Base-by-base conservation (phyloP, 2,888 invertebrate genomes). In the Oscheius sp. region DNA sequence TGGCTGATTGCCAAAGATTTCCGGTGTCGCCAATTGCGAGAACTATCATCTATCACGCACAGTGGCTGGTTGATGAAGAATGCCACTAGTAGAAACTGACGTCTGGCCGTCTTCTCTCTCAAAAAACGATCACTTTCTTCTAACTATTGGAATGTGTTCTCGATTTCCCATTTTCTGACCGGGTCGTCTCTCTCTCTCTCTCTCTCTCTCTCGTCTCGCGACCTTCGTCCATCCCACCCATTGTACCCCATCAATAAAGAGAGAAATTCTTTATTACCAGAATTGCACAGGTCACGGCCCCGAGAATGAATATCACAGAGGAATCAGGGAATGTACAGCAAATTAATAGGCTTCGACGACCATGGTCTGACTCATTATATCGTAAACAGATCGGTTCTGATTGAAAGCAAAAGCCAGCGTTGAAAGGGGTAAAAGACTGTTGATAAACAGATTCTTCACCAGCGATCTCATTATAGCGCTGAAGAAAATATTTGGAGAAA, bases 391-490 rank as follows among this genome's bases (percentile, higher is more conserved):
- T n/a, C 85, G 77, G 39, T 83, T 82, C 53, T 75, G 72, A 31
- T 72, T 66, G 72, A 85, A 79, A 27, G 79, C 69, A 69, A 82
- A 84, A 31, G 82, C 79, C 4, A 84, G 71, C 5, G 81, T 80
- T 69, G 77, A 82, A 52, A 85, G 63, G 27, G 85, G 85, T 48
- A 85, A 80, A 42, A 85, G 68, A 42, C 81, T 78, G 61, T 80
- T 83, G 42, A 84, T 82, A 23, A 84, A 61, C 29, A 83, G 66
- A 65, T 85, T 85, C 71, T 85, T 85, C 61, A 84, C 52, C 52
- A 85, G 57, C 1, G 85, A 79, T 10, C 85, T 78, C 27, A 79
- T 63, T 33, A 85, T 42, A 1, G 84, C 76, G 66, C 85, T 85
- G 52, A 68, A 81, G 27, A 3, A 31, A 17, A 25, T 6, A 25